phyloP scores from a whole-genome alignment of 2,797 vertebrate species.

The Mus spretus region DNA sequence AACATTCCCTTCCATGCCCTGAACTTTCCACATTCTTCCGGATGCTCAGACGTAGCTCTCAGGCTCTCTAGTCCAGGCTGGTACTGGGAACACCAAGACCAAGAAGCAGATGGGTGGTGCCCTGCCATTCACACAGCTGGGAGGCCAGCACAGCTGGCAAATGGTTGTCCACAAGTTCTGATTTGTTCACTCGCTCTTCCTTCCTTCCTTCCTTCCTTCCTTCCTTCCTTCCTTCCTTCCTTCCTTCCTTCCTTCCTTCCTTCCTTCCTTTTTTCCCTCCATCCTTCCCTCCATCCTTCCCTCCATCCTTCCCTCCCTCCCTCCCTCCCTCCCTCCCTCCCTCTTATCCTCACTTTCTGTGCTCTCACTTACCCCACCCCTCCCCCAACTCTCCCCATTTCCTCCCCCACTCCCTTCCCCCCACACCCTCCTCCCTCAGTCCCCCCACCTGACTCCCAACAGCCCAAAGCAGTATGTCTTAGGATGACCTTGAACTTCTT shows the following conservation, averaged over 20 bases:
- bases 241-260: not conserved
- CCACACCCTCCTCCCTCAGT: no score
- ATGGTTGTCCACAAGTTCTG: not conserved
- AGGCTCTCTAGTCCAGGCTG: not conserved
- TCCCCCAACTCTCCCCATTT: not conserved
- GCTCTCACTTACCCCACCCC: not conserved
- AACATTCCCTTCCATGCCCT: not conserved
- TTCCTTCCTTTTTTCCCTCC: no score
- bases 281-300: no score
- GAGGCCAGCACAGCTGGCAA: not conserved
- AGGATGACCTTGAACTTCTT: not conserved
- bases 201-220: not conserved
- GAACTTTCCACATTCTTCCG: slow-evolving; percentile 9
- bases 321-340: no score
- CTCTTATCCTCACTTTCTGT: not conserved
- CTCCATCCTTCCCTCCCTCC: no score
- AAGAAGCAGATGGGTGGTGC: not conserved
- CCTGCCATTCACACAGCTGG: not conserved
- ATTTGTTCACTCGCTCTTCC: not conserved
- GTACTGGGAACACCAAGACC: not conserved
- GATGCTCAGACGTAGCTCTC: not conserved
- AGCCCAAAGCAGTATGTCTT: not conserved
- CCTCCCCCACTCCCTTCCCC: not conserved
- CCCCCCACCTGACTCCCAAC: not conserved
- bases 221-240: not conserved